These are phyloP conservation scores for Luscinia luscinia DNA, from an alignment of 2,797 vertebrate genomes.

Conservation along the genomic window DNA sequence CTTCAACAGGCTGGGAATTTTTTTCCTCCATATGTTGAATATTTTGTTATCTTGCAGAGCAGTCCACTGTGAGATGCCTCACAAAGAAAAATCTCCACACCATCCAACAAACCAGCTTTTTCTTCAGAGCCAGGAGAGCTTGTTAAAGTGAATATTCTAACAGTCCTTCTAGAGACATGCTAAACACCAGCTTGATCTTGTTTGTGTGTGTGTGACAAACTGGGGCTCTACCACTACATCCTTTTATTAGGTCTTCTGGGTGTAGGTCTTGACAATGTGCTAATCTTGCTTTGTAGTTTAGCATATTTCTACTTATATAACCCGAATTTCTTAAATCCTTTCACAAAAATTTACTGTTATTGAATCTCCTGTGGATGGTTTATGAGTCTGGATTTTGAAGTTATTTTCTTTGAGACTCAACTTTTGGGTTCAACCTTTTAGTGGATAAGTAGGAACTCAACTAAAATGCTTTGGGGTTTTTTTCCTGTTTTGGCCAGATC, in stretches of 20 bases:
- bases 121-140: background rate
- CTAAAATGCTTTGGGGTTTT: background rate
- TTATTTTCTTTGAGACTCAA: background rate
- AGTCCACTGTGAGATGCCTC: background rate
- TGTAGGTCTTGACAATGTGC: background rate
- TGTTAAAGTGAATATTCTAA: background rate
- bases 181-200: background rate
- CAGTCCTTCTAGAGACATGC: background rate
- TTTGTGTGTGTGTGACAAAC: background rate
- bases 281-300: background rate
- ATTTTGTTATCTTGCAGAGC: slow-evolving; percentile 27
- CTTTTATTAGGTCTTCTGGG: background rate
- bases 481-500: background rate
- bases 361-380: background rate
- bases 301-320: background rate
- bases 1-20: background rate
- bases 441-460: background rate
- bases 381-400: background rate
- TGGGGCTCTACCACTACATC: rapidly evolving
- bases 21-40: background rate
- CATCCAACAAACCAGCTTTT: background rate
- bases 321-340: background rate
- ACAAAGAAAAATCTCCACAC: slow-evolving; percentile 13
- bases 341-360: background rate
- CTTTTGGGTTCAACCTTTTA: background rate